Evolutionary conservation across 2,888 invertebrate species (phyloP).

Genomic region (Maniola hyperantus): DNA sequence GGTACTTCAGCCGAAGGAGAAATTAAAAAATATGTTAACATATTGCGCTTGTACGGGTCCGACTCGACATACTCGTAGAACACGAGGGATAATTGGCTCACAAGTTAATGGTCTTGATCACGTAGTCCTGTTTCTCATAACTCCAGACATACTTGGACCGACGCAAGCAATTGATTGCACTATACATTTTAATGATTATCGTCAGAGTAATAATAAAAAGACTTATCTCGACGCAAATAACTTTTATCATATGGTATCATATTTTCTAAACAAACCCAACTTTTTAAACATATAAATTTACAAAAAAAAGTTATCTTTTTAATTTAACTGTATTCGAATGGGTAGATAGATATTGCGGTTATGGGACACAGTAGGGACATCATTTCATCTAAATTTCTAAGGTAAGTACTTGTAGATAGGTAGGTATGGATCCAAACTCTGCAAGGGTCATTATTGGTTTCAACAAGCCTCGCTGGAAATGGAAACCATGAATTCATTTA

Average conservation of each 20-base stretch:
- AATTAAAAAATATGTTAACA: slow-evolving; percentile 81
- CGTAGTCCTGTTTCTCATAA: slow-evolving; percentile 44
- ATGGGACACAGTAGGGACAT: too few relatives aligned
- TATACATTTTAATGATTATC: slow-evolving; percentile 27
- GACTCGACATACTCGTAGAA: slow-evolving; percentile 43
- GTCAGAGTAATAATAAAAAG: slow-evolving; percentile 15
- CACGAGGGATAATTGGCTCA: slow-evolving; percentile 66
- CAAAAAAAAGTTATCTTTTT: too few relatives aligned
- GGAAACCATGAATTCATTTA: too few relatives aligned
- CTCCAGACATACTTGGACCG: slow-evolving; percentile 36
- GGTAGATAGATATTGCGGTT: too few relatives aligned
- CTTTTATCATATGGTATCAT: slow-evolving; percentile 2
- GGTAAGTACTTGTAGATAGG: too few relatives aligned
- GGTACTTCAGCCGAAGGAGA: slow-evolving; percentile 69
- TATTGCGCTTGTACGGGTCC: slow-evolving; percentile 57
- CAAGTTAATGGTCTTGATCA: slow-evolving; percentile 61
- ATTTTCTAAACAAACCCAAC: background rate
- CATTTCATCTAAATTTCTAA: too few relatives aligned
- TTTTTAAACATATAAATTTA: background rate
- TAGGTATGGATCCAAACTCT: too few relatives aligned
- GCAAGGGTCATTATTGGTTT: too few relatives aligned
- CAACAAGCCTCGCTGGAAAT: too few relatives aligned
- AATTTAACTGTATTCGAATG: too few relatives aligned
- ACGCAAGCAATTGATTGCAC: slow-evolving; percentile 31
- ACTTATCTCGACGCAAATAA: slow-evolving; percentile 16